Conservation (phyloP, 2,797 vertebrate genomes). For the Hybognathus amarus region DNA sequence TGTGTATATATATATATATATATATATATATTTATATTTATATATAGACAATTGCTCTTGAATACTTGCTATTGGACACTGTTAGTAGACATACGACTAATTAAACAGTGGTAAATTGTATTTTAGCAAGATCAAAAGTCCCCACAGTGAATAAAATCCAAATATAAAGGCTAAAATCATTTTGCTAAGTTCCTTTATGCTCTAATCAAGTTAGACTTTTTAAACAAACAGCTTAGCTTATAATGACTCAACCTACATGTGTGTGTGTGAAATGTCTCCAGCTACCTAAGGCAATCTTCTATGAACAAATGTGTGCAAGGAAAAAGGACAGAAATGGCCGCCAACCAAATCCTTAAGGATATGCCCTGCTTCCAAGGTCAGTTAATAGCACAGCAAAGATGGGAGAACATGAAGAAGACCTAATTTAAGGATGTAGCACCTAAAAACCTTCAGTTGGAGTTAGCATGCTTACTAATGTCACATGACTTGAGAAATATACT, state of each 20-base stretch:
- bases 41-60: not conserved
- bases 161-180: not conserved
- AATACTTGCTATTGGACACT: not conserved
- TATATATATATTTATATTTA: too few species aligned
- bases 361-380: constrained; percentile 22
- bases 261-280: not conserved
- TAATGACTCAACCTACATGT: not conserved
- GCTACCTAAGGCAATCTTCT: not conserved
- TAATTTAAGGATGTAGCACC: not conserved
- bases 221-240: constrained; percentile 25
- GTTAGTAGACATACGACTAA: not conserved
- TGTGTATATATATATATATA: too few species aligned
- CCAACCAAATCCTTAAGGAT: constrained; percentile 11
- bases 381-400: constrained; percentile 8
- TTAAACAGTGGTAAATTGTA: not conserved
- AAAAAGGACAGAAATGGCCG: constrained; percentile 5
- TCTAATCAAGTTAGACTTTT: not conserved
- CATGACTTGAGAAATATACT: constrained; percentile 16
- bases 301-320: not conserved
- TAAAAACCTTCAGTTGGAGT: not conserved
- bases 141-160: not conserved
- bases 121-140: not conserved
- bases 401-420: not conserved
- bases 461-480: not conserved
- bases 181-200: not conserved